Base-by-base conservation (phyloP, 2,797 vertebrate genomes). In the Lagodon rhomboides region DNA sequence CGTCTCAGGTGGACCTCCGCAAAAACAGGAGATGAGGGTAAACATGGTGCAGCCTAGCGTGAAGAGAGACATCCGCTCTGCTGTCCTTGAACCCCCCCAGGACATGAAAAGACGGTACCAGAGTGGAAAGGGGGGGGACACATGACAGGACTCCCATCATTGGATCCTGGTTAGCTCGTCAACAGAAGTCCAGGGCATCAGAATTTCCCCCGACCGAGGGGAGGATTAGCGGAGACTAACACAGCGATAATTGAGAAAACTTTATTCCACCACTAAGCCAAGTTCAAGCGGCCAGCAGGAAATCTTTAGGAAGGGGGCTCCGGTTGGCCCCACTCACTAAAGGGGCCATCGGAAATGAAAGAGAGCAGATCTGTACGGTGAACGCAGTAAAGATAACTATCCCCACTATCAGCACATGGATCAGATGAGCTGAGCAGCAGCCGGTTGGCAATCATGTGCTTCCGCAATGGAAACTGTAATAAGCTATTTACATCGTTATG, bases 311-410 rank as follows among this genome's bases (percentile, higher is more conserved):
- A 63, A 20, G 38, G 38, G n/a, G 18, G 12, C 34, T 76, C 60
- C 43, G 38, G 30, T 80, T 77, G 70, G 66, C 51, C 58, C 12
- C 44, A 12, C 30, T 75, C 46, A 30, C 43, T 34, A 12, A 44
- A 20, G 58, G 68, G 63, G 53, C 69, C 30, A 18, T 75, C 43
- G 76, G 87, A 89, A 92, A 89, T 90, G 75, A 90, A 83, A 63
- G 51, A 27, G 47, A 83, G 56, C 16, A 75, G 59, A 77, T 77
- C 58, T 77, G 68, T 34, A 83, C 0, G 25, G 44, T 44, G 72
- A 53, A 65, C n/a, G 15, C 75, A 80, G 85, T 92, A 87, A 91
- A 90, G 83, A 87, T 90, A 82, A 80, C 38, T 43, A 55, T 82
- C 83, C 50, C 69, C 44, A 2, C 65, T 83, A 86, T 92, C 89